Evolutionary conservation across 1,140 invertebrate species (phyloP).

Genomic region (Drosophila bifasciata): DNA sequence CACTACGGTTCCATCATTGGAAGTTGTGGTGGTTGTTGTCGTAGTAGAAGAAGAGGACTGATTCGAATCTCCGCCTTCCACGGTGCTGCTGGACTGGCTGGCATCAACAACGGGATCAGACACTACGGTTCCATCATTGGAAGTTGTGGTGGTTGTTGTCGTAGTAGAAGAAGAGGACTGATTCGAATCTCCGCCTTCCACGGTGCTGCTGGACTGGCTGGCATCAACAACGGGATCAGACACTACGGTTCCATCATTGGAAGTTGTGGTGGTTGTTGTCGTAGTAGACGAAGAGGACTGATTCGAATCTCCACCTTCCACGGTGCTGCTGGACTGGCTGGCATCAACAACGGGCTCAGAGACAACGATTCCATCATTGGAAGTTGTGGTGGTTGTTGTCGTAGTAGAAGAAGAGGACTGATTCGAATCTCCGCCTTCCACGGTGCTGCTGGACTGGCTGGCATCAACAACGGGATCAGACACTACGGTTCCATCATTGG

Average conservation of each 20-base stretch:
- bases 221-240: not conserved
- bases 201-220: not conserved
- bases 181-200: not conserved
- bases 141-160: not conserved
- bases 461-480: too few relatives aligned
- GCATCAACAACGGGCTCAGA: slow-evolving; percentile 1
- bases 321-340: not conserved
- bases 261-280: slow-evolving; percentile 3
- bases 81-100: not conserved
- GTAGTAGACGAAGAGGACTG: slow-evolving; percentile 14
- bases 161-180: not conserved
- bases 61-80: not conserved
- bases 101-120: slow-evolving; percentile 1
- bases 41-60: slow-evolving; percentile 2
- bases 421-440: too few relatives aligned
- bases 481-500: not conserved
- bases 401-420: slow-evolving; percentile 1
- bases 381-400: slow-evolving; percentile 5
- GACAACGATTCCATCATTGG: not conserved
- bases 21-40: slow-evolving; percentile 16
- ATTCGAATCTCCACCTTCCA: not conserved
- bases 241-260: not conserved
- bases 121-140: not conserved
- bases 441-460: not conserved
- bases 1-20: not conserved